Evolutionary conservation across 92 coral and sea anemone species (phyloP).

Genomic region (Palythoa grandis): DNA sequence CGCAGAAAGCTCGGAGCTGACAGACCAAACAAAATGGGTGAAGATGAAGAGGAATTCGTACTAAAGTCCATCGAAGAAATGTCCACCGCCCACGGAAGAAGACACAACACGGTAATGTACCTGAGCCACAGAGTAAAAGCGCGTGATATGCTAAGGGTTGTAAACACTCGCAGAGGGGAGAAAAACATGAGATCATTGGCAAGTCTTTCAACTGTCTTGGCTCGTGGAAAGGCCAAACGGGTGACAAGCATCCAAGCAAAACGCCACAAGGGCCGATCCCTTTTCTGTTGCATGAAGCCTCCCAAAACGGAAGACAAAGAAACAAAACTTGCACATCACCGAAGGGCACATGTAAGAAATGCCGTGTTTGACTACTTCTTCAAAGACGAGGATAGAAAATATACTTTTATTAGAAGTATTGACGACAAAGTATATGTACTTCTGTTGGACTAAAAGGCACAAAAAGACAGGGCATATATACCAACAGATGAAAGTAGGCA

Average conservation of each 20-base stretch:
- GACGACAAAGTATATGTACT: conserved; percentile 66
- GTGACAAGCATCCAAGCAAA: conserved; percentile 66
- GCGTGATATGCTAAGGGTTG: conserved; percentile 58
- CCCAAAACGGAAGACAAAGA: conserved; percentile 66
- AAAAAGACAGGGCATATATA: conserved; percentile 49
- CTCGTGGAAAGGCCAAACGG: conserved; percentile 63
- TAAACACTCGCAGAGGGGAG: conserved; percentile 51
- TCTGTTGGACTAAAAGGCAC: conserved; percentile 57
- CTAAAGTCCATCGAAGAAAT: conserved; percentile 54
- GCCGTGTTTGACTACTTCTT: conserved; percentile 55
- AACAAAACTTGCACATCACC: conserved; percentile 57
- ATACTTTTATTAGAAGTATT: conserved; percentile 49
- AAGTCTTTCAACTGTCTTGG: conserved; percentile 56
- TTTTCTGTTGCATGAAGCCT: conserved; percentile 68
- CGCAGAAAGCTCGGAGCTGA: conserved; percentile 63
- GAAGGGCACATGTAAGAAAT: conserved; percentile 68
- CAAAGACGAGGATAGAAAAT: conserved; percentile 57
- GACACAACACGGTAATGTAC: conserved; percentile 26
- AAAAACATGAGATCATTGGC: conserved; percentile 51
- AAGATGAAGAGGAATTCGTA: conserved; percentile 62
- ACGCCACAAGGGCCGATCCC: conserved; percentile 64
- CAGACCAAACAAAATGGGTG: conserved; percentile 51
- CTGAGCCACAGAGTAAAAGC: conserved; percentile 52
- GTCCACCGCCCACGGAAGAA: conserved; percentile 71
- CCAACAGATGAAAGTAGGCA: conserved; percentile 44